A percentile compares a stretch with the other conserved stretches of the same genome.
Evolutionary conservation across 2,113 vertebrate genomes (phyloP).

Genomic region (Procavia capensis): DNA sequence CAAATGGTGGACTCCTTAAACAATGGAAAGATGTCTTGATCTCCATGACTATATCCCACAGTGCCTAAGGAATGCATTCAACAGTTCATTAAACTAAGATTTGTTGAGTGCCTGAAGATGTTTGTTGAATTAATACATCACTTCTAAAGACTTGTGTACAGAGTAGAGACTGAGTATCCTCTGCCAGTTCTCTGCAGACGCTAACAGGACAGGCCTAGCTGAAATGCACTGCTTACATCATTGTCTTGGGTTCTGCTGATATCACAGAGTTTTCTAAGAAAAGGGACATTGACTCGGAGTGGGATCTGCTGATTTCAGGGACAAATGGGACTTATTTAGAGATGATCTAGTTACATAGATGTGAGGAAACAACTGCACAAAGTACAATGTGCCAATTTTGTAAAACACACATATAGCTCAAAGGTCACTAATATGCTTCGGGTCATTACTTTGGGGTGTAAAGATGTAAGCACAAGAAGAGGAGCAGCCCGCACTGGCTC

Average conservation of each 20-base stretch:
- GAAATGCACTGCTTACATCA: background rate
- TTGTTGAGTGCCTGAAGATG: background rate
- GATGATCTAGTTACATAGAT: background rate
- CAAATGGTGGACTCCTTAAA: background rate
- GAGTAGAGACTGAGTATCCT: background rate
- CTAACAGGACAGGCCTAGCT: background rate
- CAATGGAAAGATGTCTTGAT: background rate
- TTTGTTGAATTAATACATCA: slow-evolving; percentile 35
- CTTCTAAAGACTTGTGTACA: background rate
- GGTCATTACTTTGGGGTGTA: background rate
- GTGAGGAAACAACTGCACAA: background rate
- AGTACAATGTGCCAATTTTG: background rate
- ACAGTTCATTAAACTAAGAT: slow-evolving; percentile 42
- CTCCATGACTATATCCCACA: background rate
- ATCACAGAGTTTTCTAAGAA: background rate
- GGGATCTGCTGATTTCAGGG: background rate
- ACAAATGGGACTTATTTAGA: background rate
- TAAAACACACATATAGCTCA: background rate
- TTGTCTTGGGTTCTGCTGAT: background rate
- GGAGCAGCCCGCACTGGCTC: background rate
- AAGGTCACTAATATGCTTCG: background rate
- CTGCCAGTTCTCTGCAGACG: background rate
- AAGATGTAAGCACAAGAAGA: background rate
- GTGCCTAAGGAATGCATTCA: background rate
- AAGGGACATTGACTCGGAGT: background rate